Base-by-base conservation (phyloP, 2,797 vertebrate genomes). In the Muscicapa striata region DNA sequence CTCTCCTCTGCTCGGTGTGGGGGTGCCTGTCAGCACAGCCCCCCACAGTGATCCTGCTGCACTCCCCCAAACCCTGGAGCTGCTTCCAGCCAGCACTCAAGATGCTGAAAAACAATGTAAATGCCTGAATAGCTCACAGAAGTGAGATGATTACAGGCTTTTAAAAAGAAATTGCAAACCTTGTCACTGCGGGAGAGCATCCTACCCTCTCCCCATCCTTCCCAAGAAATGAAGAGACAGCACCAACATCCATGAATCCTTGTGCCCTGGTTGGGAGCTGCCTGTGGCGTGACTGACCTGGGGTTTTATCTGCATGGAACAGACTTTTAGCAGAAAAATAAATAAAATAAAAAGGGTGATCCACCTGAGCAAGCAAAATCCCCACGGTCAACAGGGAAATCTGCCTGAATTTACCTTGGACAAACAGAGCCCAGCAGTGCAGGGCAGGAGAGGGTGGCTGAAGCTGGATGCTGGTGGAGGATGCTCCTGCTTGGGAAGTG, bases 61-160 rank as follows among this genome's bases (percentile, higher is more conserved):
- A 40, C 75, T 93, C 61, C 76, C 63, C 74, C 5, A 10, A 89
- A 82, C 58, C 64, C 66, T 66, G 58, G 61, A 85, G 19, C 72
- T 68, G 70, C 57, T 86, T 87, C 70, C 84, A 79, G 48, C 27
- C 18, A 0, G 58, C 85, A 80, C 84, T 82, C 3, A 12, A 38
- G 73, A 83, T 78, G 70, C 78, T 85, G 32, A 36, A 52, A 94
- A 95, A 94, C 87, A 92, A 90, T 62, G 34, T 70, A 95, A 95
- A 76, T 82, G 36, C 46, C 48, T 55, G 75, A 95, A 78, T 66
- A 91, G 52, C 80, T 92, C 49, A 45, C 46, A 88, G 68, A 70
- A 63, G 32, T 43, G 64, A 74, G 73, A 75, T 78, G 63, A 89
- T 91, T 89, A 94, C 69, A 94, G 54, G 69, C 66, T 91, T 90